These are phyloP conservation scores for Ceratoteleas bidentatus DNA, from an alignment of 1,140 invertebrate species.

Conservation along the genomic window DNA sequence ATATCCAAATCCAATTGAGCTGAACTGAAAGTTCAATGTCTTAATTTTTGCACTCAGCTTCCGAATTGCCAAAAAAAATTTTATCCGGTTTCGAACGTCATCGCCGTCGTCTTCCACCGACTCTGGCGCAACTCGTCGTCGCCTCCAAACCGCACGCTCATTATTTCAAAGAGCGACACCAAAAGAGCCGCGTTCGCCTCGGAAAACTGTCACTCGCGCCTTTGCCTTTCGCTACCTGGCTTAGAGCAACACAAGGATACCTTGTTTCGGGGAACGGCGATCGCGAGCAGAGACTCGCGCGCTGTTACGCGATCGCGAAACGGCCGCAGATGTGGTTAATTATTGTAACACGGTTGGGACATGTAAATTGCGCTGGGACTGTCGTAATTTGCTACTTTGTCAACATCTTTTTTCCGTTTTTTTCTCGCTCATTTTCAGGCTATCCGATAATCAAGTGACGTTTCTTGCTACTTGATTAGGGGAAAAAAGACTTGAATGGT, in stretches of 20 bases:
- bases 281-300: slow-evolving; percentile 30
- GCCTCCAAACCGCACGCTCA: slow-evolving; percentile 26
- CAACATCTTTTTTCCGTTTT: slow-evolving; percentile 1
- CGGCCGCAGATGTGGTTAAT: slow-evolving; percentile 51
- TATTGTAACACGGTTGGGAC: slow-evolving; percentile 50
- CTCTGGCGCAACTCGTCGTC: slow-evolving; percentile 24
- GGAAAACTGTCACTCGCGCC: slow-evolving; percentile 56
- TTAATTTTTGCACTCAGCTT: no score
- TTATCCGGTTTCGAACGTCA: no score
- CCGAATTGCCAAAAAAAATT: no score
- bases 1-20: no score
- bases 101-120: not conserved
- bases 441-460: no score
- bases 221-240: slow-evolving; percentile 52
- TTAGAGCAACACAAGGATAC: slow-evolving; percentile 53
- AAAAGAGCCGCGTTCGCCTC: slow-evolving; percentile 29
- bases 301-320: slow-evolving; percentile 48
- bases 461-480: not conserved
- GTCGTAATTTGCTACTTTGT: slow-evolving; percentile 3
- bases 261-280: slow-evolving; percentile 54
- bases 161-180: slow-evolving; percentile 45
- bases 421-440: not conserved
- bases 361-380: slow-evolving; percentile 48
- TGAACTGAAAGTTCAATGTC: no score
- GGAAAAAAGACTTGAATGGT: not conserved